phyloP scores from a whole-genome alignment of 2,797 vertebrate species.

The Pangasius krempfi region DNA sequence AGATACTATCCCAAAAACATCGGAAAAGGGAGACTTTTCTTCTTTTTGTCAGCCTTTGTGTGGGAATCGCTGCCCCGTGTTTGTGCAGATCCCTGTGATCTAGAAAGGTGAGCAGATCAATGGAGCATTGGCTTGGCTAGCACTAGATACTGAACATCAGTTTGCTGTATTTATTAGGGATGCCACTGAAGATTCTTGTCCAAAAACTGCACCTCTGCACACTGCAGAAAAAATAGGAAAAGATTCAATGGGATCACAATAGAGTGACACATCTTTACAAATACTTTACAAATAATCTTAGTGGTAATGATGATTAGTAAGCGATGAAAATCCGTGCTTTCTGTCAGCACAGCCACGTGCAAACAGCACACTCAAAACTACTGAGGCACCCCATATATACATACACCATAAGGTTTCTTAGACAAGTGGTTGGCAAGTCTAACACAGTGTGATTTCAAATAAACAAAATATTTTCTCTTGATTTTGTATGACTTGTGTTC shows the following conservation, averaged over 20 bases:
- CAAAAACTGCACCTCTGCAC: no score
- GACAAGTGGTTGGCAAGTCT: not conserved
- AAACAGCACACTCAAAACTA: not conserved
- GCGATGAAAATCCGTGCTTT: not conserved
- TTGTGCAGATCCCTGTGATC: no score
- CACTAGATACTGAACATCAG: no score
- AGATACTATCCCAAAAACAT: not conserved
- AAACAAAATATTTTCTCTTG: not conserved
- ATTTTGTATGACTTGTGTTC: slow-evolving; percentile 54
- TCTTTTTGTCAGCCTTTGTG: not conserved
- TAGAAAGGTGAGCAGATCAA: no score
- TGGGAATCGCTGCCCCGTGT: not conserved
- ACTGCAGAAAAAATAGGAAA: not conserved
- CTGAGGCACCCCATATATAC: not conserved
- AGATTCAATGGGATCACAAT: not conserved
- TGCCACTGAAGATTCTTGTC: no score
- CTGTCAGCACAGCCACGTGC: not conserved
- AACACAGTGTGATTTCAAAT: not conserved
- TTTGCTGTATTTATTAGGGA: no score
- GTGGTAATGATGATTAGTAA: not conserved
- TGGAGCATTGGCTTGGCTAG: no score
- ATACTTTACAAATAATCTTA: not conserved
- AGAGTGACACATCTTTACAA: not conserved
- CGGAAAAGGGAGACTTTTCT: not conserved
- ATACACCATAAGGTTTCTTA: not conserved